Evolutionary conservation across 1,140 invertebrate species (phyloP), one percentile per base, ranked within the genome.

Genomic region (Brachionus asplanchnoidis): DNA sequence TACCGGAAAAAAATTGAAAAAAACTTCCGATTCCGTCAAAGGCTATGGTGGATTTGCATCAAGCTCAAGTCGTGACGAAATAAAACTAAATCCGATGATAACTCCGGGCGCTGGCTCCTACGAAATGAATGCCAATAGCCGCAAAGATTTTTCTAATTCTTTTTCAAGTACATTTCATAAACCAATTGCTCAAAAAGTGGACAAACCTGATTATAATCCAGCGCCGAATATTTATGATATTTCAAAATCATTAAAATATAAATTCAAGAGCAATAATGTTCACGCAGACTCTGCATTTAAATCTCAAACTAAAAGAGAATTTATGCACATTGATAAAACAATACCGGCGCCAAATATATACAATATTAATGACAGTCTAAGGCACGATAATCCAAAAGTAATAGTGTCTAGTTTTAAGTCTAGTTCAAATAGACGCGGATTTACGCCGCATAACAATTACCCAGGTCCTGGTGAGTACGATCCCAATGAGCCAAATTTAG

Each of bases 1-100:
- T 70, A 12, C 28, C 11, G 17, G 53, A 70, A 23, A 84, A 73
- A 68, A 84, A 40, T 53, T 70, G 26, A 68, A 84, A 46, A 84
- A 73, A 60, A 53, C 82, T n/a, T 84, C 82, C 5, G 82, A 84
- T 44, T 84, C 82, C 3, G 11, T 26, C 26, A 68, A 42, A 84
- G 82, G 82, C 8, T 70, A 50, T 53, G 82, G 82, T 11, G 82
- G 82, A n/a, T 73, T 84, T 73, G 82, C 82, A 1, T 84, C 82
- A 46, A 84, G 53, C 12, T 53, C 60, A 70, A 50, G 65, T 53
- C 23, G 60, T 66, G 60, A 73, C 46, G 60, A 56, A 32, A 66
- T 84, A 17, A 32, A 56, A 17, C 7, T 84, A 14, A 82, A 82
- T 36, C 53, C 53, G 12, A 40, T 68, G 23, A 68, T 82, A 66